A percentile compares a stretch with the other conserved stretches of the same genome.
Conservation (phyloP, 2,797 vertebrate species). For the Chaunax sp. region DNA sequence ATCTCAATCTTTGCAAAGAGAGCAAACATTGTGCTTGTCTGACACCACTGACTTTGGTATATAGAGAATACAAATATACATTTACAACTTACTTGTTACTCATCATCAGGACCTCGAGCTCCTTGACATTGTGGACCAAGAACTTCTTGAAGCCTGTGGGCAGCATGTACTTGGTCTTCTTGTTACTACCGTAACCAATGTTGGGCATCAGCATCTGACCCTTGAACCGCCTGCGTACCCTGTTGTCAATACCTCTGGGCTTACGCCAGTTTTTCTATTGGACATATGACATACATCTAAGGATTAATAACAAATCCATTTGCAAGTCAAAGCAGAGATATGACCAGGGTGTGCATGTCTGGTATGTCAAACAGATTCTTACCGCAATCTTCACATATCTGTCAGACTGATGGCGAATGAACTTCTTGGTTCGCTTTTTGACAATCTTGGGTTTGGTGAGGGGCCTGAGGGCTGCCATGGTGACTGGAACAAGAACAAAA, state of each 20-base stretch:
- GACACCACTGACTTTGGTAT: not conserved
- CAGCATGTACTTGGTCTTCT: conserved; percentile 98
- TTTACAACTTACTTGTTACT: conserved; percentile 93
- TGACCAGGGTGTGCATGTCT: rapidly evolving
- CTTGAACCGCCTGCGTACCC: conserved; percentile 97
- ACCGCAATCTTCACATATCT: conserved; percentile 99
- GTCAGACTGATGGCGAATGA: conserved; percentile 97
- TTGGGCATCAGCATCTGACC: conserved; percentile 99
- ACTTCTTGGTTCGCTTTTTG: conserved; percentile 99
- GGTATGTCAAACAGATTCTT: not conserved
- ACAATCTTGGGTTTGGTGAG: conserved; percentile 94
- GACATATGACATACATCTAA: rapidly evolving
- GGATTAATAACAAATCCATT: not conserved
- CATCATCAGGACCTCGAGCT: conserved; percentile 98
- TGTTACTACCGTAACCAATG: conserved; percentile 98
- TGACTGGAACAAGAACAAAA: conserved; percentile 70
- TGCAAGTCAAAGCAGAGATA: rapidly evolving
- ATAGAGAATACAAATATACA: no score
- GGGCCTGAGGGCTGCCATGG: conserved; percentile 94
- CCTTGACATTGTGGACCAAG: conserved; percentile 96
- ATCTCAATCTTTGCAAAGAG: no score
- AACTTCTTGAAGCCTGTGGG: conserved; percentile 97
- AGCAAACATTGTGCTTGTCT: no score
- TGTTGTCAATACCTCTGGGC: conserved; percentile 97
- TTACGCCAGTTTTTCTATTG: conserved; percentile 97